A percentile compares a stretch with the other conserved stretches of the same genome.
phyloP scores from a whole-genome alignment of 2,888 invertebrate genomes.

The Diadegma fenestrale region DNA sequence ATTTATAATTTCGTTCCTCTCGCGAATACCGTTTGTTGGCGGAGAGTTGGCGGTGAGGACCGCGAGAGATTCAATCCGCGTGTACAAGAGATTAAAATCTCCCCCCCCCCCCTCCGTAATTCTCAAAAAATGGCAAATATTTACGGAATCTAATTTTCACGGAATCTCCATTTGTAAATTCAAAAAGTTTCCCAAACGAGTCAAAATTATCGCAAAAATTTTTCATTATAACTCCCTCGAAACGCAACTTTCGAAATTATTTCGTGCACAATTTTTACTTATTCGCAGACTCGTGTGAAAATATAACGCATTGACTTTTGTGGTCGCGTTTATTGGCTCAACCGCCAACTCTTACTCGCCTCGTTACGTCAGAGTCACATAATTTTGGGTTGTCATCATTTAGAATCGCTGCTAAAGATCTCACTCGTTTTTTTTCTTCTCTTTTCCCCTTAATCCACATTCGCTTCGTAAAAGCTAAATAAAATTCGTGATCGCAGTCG shows the following conservation, averaged over 20 bases:
- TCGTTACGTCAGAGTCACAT: conserved; percentile 76
- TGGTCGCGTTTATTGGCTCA: conserved; percentile 74
- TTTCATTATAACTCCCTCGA: not conserved
- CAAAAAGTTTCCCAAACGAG: not conserved
- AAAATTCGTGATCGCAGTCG: conserved; percentile 6
- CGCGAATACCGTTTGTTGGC: conserved; percentile 70
- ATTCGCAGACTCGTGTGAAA: conserved; percentile 57
- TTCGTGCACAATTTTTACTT: not conserved
- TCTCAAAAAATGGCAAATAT: not conserved
- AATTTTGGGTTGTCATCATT: conserved; percentile 76
- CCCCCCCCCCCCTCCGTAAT: not conserved
- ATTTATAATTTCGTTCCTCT: conserved; percentile 79
- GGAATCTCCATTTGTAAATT: not conserved
- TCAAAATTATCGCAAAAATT: not conserved
- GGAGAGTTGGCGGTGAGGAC: conserved; percentile 48
- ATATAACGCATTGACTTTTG: conserved; percentile 66
- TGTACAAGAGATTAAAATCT: conserved; percentile 18
- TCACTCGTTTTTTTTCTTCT: conserved; percentile 35
- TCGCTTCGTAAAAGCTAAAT: conserved; percentile 25
- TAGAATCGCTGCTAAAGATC: conserved; percentile 29
- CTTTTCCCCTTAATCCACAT: conserved; percentile 11
- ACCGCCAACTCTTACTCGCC: conserved; percentile 75
- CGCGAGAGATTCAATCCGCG: conserved; percentile 35
- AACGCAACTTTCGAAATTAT: not conserved
- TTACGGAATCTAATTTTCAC: not conserved